phyloP scores from a whole-genome alignment of 2,797 vertebrate genomes.

The Allobates femoralis region DNA sequence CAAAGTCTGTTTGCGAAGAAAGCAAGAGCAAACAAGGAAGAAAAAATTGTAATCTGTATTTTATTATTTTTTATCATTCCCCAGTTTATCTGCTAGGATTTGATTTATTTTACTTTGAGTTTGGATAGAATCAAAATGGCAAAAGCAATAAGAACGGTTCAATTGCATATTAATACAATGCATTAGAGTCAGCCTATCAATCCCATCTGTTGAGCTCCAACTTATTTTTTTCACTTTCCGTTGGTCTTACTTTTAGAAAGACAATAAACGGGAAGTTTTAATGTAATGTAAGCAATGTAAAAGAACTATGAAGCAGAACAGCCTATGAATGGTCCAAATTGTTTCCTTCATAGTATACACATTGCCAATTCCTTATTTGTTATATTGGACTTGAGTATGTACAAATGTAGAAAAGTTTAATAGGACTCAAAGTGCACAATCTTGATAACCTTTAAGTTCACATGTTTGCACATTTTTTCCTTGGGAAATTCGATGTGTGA shows the following conservation, averaged over 20 bases:
- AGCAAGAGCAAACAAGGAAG: constrained; percentile 3
- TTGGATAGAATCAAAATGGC: constrained; percentile 18
- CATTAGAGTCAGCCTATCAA: background rate
- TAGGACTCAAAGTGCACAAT: no score
- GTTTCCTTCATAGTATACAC: background rate
- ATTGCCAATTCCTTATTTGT: background rate
- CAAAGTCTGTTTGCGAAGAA: constrained; percentile 26
- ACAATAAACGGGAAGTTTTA: background rate
- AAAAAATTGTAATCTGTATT: constrained; percentile 6
- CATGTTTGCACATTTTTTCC: no score
- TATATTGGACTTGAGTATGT: background rate
- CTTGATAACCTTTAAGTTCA: no score
- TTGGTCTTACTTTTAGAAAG: background rate
- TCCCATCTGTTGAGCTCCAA: background rate
- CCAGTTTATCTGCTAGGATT: constrained; percentile 32
- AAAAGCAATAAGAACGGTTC: constrained; percentile 29
- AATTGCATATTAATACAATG: constrained; percentile 45
- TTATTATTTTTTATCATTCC: constrained; percentile 36
- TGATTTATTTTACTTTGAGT: constrained; percentile 41
- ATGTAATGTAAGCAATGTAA: background rate
- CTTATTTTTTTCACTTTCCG: background rate
- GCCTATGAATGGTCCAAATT: background rate
- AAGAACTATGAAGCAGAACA: background rate
- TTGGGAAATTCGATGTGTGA: no score
- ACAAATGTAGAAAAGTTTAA: no score